Evolutionary conservation across 1,140 invertebrate species (phyloP).

Genomic region (Polypedilum pembai): DNA sequence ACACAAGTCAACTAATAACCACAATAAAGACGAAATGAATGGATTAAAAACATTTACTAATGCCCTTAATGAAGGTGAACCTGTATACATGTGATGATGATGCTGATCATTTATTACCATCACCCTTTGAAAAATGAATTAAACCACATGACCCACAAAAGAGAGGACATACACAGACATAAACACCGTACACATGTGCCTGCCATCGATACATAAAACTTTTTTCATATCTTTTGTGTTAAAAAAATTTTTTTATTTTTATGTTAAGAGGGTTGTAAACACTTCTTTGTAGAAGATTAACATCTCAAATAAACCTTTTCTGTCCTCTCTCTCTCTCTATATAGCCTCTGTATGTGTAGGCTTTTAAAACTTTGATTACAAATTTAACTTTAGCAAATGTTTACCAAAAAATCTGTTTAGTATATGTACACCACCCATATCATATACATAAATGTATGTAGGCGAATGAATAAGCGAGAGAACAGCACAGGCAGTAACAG

Average conservation of each 20-base stretch:
- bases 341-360: not conserved
- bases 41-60: not conserved
- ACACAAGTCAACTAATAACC: not conserved
- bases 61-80: not conserved
- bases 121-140: not conserved
- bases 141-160: not conserved
- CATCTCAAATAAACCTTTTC: conserved; percentile 18
- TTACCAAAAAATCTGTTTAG: too few relatives aligned
- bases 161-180: not conserved
- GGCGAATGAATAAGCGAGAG: too few relatives aligned
- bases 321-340: not conserved
- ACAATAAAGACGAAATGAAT: not conserved
- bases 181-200: not conserved
- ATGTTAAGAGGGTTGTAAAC: conserved; percentile 17
- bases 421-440: too few relatives aligned
- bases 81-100: not conserved
- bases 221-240: not conserved
- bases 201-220: not conserved
- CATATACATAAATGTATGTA: too few relatives aligned
- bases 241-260: not conserved
- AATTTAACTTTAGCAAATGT: not conserved
- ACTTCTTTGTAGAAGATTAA: conserved; percentile 5
- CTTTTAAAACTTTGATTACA: conserved; percentile 13
- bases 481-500: too few relatives aligned
- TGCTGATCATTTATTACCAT: not conserved